Percentiles rank a stretch among this genome's conserved stretches.
phyloP scores from a whole-genome alignment of 2,888 invertebrate species.

The Villa cingulata region DNA sequence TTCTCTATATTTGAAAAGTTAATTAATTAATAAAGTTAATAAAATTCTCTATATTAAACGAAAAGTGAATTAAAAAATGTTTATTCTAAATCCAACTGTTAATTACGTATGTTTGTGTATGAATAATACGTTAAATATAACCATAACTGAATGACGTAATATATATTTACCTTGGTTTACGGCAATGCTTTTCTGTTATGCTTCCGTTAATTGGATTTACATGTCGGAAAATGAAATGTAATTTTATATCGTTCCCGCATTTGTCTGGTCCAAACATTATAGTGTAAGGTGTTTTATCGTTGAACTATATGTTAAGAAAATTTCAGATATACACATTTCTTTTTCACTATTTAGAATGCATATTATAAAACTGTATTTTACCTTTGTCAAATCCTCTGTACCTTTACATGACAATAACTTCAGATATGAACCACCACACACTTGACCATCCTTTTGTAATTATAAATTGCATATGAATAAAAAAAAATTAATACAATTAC shows the following conservation, averaged over 20 bases:
- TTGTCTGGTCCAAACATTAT: slow-evolving; percentile 99
- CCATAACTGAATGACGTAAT: not conserved
- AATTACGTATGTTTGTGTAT: too few relatives aligned
- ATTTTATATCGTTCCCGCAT: slow-evolving; percentile 91
- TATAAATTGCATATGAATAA: too few relatives aligned
- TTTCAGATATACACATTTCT: too few relatives aligned
- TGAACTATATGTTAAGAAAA: slow-evolving; percentile 42
- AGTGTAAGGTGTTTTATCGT: slow-evolving; percentile 93
- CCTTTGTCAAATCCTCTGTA: slow-evolving; percentile 54
- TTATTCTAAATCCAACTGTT: too few relatives aligned
- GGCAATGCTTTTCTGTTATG: slow-evolving; percentile 89
- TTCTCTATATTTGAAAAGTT: slow-evolving; percentile 40
- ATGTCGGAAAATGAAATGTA: slow-evolving; percentile 87
- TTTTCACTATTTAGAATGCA: too few relatives aligned
- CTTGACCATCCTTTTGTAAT: slow-evolving; percentile 76
- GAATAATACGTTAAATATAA: too few relatives aligned
- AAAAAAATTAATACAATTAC: not conserved
- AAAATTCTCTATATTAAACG: too few relatives aligned
- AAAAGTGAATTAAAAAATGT: not conserved
- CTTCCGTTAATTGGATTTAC: slow-evolving; percentile 84
- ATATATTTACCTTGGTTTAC: slow-evolving; percentile 59
- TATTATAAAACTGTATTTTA: slow-evolving; percentile 13
- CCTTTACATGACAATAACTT: slow-evolving; percentile 72
- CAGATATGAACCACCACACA: slow-evolving; percentile 96
- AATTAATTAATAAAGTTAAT: too few relatives aligned